A percentile compares a stretch with the other conserved stretches of the same genome.
Conservation (phyloP, 2,888 invertebrate species). For the Acleris sparsana region DNA sequence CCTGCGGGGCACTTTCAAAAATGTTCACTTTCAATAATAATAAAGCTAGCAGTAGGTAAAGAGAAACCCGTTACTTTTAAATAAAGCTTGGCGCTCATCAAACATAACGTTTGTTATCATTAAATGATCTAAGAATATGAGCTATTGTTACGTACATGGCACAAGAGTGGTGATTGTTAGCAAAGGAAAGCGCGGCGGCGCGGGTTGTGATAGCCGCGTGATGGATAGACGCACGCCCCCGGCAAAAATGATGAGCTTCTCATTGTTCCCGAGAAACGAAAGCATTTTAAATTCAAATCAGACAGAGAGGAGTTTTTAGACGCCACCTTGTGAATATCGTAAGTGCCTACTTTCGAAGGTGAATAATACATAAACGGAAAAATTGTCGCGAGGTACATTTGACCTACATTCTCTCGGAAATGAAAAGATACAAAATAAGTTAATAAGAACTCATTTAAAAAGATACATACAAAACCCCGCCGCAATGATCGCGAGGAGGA, state of each 20-base stretch:
- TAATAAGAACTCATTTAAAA: conserved; percentile 18
- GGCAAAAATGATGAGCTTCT: conserved; percentile 55
- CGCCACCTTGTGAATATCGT: conserved; percentile 54
- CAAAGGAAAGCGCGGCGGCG: conserved; percentile 30
- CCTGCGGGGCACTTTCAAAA: no score
- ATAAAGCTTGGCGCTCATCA: no score
- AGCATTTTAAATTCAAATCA: conserved; percentile 69
- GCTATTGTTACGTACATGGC: conserved; percentile 4
- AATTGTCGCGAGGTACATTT: conserved; percentile 11
- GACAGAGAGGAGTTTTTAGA: conserved; percentile 53
- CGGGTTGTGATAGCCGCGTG: conserved; percentile 52
- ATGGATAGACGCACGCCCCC: conserved; percentile 55
- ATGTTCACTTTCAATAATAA: no score
- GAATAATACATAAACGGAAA: conserved; percentile 34
- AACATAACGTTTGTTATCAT: no score
- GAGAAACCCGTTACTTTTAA: no score
- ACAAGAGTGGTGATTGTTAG: conserved; percentile 27
- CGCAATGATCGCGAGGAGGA: conserved; percentile 25
- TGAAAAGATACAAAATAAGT: conserved; percentile 14
- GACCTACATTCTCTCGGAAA: conserved; percentile 11
- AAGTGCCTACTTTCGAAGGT: conserved; percentile 42
- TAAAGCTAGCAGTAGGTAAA: no score
- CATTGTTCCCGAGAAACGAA: conserved; percentile 55
- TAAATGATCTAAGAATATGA: neutral
- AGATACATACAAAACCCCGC: conserved; percentile 19